Base-by-base conservation (phyloP, 1,140 invertebrate genomes). In the Drosophila sucinea region DNA sequence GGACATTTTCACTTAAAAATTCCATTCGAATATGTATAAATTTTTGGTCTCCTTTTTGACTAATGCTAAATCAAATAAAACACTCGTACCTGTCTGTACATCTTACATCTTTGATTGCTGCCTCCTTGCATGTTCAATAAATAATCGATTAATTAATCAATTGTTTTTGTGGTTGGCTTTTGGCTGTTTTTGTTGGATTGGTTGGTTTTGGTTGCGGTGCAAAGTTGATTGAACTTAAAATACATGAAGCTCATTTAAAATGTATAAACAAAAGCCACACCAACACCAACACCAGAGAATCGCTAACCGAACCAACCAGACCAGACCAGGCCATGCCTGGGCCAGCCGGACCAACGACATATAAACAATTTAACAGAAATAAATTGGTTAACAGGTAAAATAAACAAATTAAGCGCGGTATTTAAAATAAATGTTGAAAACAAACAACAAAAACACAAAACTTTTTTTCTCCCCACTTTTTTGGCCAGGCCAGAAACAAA, bases 341-440 rank as follows among this genome's bases (percentile, higher is more conserved):
- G 33, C 57, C 55, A 54, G 60, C 30, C 73, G 47, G 67, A 61
- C 75, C 70, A 72, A 64, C 78, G 70, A 76, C 66, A 73, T 64
- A 87, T 87, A 86, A 86, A 86, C 83, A 86, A 86, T 87, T 77
- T 82, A 86, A 73, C 67, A 70, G 64, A 86, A 82, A 87, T 86
- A 86, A 86, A 79, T 86, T 86, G 79, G 83, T 82, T 87, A 86
- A 82, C 83, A 87, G 83, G 83, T 82, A 86, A 86, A 87, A 83
- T 79, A 86, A 87, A 86, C 83, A 86, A 87, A 86, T 86, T 81
- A 81, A 81, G 70, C 72, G 60, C 67, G 72, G 74, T 81, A 78
- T 69, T 65, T 81, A 81, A 51, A 77, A 86, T 86, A 76, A 86
- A 76, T 86, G 78, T 51, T 81, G 62, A 27, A 70, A 71, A 58